phyloP scores from a whole-genome alignment of 1,140 invertebrate genomes.

The Anoplophora glabripennis region DNA sequence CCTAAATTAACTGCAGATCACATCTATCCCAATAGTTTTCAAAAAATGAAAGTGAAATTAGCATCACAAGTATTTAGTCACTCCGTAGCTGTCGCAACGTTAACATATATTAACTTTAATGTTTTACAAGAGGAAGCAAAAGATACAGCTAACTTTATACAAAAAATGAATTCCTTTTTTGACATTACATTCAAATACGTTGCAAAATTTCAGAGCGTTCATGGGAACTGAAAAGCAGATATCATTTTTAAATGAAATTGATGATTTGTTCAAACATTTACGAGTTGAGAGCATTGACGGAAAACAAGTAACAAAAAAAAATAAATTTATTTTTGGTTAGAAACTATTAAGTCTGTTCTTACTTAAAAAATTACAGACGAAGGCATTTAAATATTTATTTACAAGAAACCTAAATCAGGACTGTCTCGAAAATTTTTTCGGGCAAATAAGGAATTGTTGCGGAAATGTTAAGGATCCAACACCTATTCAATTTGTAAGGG shows the following conservation, averaged over 20 bases:
- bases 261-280: slow-evolving; percentile 8
- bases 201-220: slow-evolving; percentile 3
- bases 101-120: slow-evolving; percentile 12
- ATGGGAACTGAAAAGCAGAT: slow-evolving; percentile 2
- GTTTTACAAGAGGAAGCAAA: slow-evolving; percentile 7
- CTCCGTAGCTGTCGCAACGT: slow-evolving; percentile 23
- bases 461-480: background rate
- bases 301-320: slow-evolving; percentile 7
- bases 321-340: background rate
- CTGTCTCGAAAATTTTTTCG: slow-evolving; percentile 8
- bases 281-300: slow-evolving; percentile 3
- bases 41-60: too few species aligned
- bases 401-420: slow-evolving; percentile 12
- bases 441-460: slow-evolving; percentile 4
- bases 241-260: slow-evolving; percentile 8
- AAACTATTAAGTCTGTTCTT: slow-evolving; percentile 7
- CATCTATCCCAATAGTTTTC: too few species aligned
- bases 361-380: slow-evolving; percentile 6
- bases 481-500: background rate
- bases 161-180: slow-evolving; percentile 11
- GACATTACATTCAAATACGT: slow-evolving; percentile 2
- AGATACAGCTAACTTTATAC: slow-evolving; percentile 5
- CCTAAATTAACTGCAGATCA: too few species aligned
- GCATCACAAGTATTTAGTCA: too few species aligned
- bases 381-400: slow-evolving; percentile 6